Base-by-base conservation (phyloP, 2,888 invertebrate species). In the Idaea dimidiata region DNA sequence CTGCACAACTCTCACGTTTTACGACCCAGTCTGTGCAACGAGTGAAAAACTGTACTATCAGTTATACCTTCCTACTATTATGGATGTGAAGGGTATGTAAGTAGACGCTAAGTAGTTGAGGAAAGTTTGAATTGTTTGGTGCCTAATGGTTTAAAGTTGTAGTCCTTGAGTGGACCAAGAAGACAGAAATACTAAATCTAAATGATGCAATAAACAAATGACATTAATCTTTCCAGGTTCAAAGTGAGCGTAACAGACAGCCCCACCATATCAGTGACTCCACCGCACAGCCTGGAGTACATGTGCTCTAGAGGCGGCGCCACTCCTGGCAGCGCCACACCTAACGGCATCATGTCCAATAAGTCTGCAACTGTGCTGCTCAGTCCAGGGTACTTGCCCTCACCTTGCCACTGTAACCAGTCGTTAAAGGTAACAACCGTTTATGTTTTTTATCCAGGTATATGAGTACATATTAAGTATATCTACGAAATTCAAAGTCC, bases 341-440 rank as follows among this genome's bases (percentile, higher is more conserved):
- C 91, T 59, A 90, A 87, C 75, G 90, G 90, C 3, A 93, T 93
- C 79, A 74, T 84, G 59, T 80, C 87, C 58, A 83, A 82, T 71
- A 84, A 86, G 65, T 84, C 89, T 0, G 86, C 91, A 0, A 80
- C 91, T 17, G 92, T 93, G 62, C 82, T 88, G 16, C 80, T 89
- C 53, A 93, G 90, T 65, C 91, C 91, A 1, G 82, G 89, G 1
- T 93, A 92, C 69, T 78, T 93, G 60, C 91, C 88, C 69, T 84
- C 82, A 17, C 89, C 86, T 54, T 93, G 93, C 72, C 91, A 89
- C 76, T 93, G 93, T 76, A 89, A 84, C 72, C 90, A 91, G 72
- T 91, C 90, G 54, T 83, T 91, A 59, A 91, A 88, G 85, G 91
- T 91, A 62, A 56, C 4, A 3, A 53, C 14, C 69, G 16, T 0